Evolutionary conservation across 2,888 invertebrate species (phyloP), one percentile per base, ranked within the genome.

Genomic region (Cryptocephalus primarius): DNA sequence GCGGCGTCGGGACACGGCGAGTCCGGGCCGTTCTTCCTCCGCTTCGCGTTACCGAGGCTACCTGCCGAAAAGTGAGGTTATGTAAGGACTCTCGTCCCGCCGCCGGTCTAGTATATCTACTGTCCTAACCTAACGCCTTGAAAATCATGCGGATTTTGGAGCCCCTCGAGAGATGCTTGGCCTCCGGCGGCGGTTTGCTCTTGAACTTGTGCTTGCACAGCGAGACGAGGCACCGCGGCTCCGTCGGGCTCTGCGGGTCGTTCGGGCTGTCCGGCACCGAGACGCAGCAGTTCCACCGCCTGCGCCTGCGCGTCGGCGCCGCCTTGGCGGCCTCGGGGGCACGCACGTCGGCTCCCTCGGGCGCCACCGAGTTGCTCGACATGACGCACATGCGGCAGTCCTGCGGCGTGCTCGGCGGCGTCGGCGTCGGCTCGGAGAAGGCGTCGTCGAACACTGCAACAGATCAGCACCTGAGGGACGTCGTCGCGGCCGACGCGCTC

Each of bases 241-340:
- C 67, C 13, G 62, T 55, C 1, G 73, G 68, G 60, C 75, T 75
- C 33, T 72, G 71, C 43, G 75, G 74, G 57, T 75, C 73, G 59
- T 77, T 77, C 0, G 78, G 78, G 65, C 77, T 78, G 51, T 78
- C 77, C 1, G 77, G 77, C 8, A 76, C 75, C 33, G 73, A 74
- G 39, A 75, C 68, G 56, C 78, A 78, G 56, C 78, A 78, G 57
- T 77, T 78, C 78, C 77, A 78, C 11, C 13, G 11, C 4, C 36
- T 2, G n/a, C 12, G n/a, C 6, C 11, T n/a, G n/a, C 12, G n/a
- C 12, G 11, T 6, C 11, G 36, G 4, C 11, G 12, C 3, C 12
- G n/a, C 4, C 11, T 9, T 9, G n/a, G 2, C 12, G n/a, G 6
- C 12, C 6, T 2, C 36, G 22, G 3, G 6, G 22, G 3, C 22